phyloP scores from a whole-genome alignment of 2,797 vertebrate genomes.

The Petrocephalus sullivani region DNA sequence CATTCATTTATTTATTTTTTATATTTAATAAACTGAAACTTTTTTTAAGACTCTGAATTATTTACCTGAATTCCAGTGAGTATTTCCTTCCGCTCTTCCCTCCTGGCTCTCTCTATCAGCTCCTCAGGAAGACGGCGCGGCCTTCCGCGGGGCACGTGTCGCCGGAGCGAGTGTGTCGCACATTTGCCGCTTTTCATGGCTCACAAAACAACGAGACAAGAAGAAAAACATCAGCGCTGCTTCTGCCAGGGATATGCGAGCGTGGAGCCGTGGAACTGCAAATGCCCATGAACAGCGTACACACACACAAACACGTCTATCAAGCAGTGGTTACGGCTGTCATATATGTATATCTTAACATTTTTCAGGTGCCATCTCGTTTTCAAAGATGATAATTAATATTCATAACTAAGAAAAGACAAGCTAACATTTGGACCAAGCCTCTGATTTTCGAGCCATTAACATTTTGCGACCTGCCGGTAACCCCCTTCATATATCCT shows the following conservation, averaged over 20 bases:
- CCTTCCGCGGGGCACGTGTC: not conserved
- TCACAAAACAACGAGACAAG: not conserved
- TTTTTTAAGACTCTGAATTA: not conserved
- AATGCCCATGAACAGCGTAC: not conserved
- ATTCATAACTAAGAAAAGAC: not conserved
- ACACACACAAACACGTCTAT: not conserved
- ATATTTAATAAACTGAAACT: not conserved
- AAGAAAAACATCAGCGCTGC: not conserved
- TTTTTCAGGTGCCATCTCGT: not conserved
- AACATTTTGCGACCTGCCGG: not conserved
- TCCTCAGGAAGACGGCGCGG: not conserved
- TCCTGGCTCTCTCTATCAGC: not conserved
- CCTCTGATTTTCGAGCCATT: not conserved
- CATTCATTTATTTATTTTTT: not conserved
- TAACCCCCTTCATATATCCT: not conserved
- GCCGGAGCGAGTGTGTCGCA: not conserved
- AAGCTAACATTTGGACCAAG: not conserved
- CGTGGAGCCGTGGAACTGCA: not conserved
- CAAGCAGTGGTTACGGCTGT: not conserved
- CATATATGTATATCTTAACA: not conserved
- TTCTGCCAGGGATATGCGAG: not conserved
- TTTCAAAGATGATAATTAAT: slow-evolving; percentile 1
- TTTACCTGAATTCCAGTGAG: not conserved
- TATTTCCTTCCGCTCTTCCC: not conserved
- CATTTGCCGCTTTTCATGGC: not conserved